These are phyloP conservation scores for Caradrina clavipalpis DNA, from an alignment of 2,888 invertebrate species.

Conservation along the genomic window DNA sequence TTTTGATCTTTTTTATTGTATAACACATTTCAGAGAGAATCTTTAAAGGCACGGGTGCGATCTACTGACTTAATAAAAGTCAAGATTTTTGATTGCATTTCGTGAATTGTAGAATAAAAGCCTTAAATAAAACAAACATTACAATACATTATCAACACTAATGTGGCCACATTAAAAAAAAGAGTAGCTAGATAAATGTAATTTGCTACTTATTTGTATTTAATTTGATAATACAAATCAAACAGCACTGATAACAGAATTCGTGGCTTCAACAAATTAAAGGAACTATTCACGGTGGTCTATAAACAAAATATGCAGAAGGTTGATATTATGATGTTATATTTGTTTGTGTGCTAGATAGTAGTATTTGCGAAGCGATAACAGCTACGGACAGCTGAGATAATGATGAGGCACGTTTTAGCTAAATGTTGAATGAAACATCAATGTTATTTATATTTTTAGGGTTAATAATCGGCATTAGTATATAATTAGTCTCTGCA, in stretches of 20 bases:
- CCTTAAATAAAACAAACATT: not conserved
- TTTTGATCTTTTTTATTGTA: conserved; percentile 3
- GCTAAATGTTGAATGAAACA: conserved; percentile 47
- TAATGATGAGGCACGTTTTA: conserved; percentile 57
- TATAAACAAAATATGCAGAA: conserved; percentile 59
- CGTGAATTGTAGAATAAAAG: not conserved
- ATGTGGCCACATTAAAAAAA: not conserved
- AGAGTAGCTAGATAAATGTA: not conserved
- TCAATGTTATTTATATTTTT: not conserved
- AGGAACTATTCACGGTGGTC: conserved; percentile 55
- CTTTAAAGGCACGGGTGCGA: not conserved
- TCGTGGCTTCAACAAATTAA: conserved; percentile 50
- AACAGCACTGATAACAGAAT: conserved; percentile 42
- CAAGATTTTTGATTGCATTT: no score
- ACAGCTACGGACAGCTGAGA: conserved; percentile 58
- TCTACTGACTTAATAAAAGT: no score
- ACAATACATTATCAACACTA: not conserved
- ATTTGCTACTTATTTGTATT: conserved; percentile 32
- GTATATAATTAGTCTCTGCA: not conserved
- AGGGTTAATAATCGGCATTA: not conserved
- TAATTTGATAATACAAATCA: conserved; percentile 47
- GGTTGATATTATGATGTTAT: conserved; percentile 45
- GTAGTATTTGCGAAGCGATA: conserved; percentile 69
- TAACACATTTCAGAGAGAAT: conserved; percentile 10
- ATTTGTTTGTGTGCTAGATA: conserved; percentile 65